A percentile compares a stretch with the other conserved stretches of the same genome.
Conservation (phyloP, 2,888 invertebrate species). For the Microdon myrmicae region DNA sequence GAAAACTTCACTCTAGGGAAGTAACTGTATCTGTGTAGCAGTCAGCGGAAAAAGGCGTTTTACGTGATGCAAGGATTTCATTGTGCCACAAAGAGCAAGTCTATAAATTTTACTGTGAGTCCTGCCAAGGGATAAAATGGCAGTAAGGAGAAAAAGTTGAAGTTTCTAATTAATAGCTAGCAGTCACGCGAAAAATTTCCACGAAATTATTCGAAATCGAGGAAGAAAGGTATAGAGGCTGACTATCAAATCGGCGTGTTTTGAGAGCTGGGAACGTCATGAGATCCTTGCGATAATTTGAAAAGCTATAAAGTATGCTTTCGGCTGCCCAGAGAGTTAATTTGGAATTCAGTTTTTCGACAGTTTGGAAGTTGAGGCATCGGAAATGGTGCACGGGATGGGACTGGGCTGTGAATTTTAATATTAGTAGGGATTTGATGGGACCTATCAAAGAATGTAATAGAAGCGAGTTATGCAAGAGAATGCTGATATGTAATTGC, state of each 20-base stretch:
- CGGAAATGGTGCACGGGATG: too few species aligned
- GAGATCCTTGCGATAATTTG: constrained; percentile 35
- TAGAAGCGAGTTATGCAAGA: too few species aligned
- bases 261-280: constrained; percentile 5
- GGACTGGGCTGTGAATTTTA: too few species aligned
- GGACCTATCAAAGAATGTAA: too few species aligned
- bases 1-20: constrained; percentile 7
- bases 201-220: constrained; percentile 33
- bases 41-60: constrained; percentile 1
- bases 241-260: constrained; percentile 25
- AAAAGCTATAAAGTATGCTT: not conserved
- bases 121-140: constrained; percentile 5
- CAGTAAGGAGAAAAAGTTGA: constrained; percentile 17
- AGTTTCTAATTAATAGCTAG: constrained; percentile 47
- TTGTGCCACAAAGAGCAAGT: constrained; percentile 15
- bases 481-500: too few species aligned
- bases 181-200: constrained; percentile 51
- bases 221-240: not conserved
- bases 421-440: too few species aligned
- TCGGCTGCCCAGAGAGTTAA: not conserved
- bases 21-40: not conserved
- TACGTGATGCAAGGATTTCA: constrained; percentile 1
- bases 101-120: constrained; percentile 22
- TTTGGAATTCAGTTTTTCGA: too few species aligned
- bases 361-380: too few species aligned